Conservation (phyloP, 2,888 invertebrate genomes). For the Agrochola litura region DNA sequence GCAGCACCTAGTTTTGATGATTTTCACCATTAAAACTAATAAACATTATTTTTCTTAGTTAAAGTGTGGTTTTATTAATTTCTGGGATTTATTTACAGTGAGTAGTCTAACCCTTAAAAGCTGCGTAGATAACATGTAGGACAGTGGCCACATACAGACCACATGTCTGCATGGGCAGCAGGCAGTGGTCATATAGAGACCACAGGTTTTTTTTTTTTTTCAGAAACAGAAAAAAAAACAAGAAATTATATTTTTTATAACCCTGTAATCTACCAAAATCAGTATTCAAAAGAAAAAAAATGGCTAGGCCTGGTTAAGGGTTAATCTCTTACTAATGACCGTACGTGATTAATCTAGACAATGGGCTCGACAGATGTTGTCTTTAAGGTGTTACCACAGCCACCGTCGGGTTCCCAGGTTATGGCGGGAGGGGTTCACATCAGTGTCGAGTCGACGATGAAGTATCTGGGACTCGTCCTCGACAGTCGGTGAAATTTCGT, state of each 20-base stretch:
- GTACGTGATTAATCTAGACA: too few relatives aligned
- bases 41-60: slow-evolving; percentile 13
- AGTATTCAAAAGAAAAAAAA: slow-evolving; percentile 8
- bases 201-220: slow-evolving; percentile 13
- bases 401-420: too few relatives aligned
- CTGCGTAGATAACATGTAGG: too few relatives aligned
- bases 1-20: slow-evolving; percentile 25
- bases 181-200: slow-evolving; percentile 24
- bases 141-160: too few relatives aligned
- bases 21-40: slow-evolving; percentile 13
- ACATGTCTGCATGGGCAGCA: too few relatives aligned
- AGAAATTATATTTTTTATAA: not conserved
- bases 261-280: slow-evolving; percentile 10
- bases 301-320: not conserved
- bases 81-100: slow-evolving; percentile 16
- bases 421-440: too few relatives aligned
- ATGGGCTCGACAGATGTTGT: too few relatives aligned
- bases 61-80: slow-evolving; percentile 8
- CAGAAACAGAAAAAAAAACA: not conserved
- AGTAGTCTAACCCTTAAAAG: slow-evolving; percentile 14
- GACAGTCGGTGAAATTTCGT: too few relatives aligned
- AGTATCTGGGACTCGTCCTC: too few relatives aligned
- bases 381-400: too few relatives aligned
- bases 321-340: not conserved
- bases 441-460: too few relatives aligned